Percentiles rank a stretch among this genome's conserved stretches.
These are phyloP conservation scores for Microctenopoma stevenorrisi DNA, from an alignment of 2,797 vertebrate genomes.

Conservation along the genomic window DNA sequence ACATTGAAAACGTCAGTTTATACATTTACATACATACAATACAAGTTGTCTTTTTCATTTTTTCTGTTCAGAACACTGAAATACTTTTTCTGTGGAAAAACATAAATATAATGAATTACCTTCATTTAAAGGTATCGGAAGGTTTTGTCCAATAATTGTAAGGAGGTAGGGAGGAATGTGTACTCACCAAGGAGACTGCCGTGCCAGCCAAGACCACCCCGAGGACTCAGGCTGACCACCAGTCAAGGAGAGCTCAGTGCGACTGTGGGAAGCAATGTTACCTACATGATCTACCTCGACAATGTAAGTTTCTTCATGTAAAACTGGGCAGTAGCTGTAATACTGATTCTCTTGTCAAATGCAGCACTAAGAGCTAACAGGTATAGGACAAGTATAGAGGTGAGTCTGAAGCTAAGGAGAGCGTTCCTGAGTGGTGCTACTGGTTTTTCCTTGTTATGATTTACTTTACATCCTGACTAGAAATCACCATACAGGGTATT, in stretches of 20 bases:
- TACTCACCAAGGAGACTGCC: conserved; percentile 89
- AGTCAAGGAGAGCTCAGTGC: conserved; percentile 87
- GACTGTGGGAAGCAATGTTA: conserved; percentile 89
- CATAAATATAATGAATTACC: no score
- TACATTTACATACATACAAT: no score
- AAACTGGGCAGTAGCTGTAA: neutral
- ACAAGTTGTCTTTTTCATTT: no score
- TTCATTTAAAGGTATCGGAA: conserved; percentile 87
- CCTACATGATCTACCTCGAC: conserved; percentile 91
- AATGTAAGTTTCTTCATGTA: conserved; percentile 81
- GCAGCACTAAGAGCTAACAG: neutral
- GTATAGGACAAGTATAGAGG: no score
- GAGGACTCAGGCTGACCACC: conserved; percentile 89
- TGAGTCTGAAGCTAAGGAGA: no score
- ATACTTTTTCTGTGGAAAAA: no score
- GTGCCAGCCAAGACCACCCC: conserved; percentile 89
- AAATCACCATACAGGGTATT: no score
- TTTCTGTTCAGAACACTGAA: neutral
- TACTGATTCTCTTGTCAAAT: neutral
- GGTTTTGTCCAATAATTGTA: conserved; percentile 96
- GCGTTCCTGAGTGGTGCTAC: no score
- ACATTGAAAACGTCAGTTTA: no score
- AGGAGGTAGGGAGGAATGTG: conserved; percentile 86
- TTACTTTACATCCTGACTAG: neutral
- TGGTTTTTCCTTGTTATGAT: no score